Evolutionary conservation across 2,113 vertebrate species (phyloP), one percentile per base, ranked within the genome.

Genomic region (Pachycephala philippinensis): DNA sequence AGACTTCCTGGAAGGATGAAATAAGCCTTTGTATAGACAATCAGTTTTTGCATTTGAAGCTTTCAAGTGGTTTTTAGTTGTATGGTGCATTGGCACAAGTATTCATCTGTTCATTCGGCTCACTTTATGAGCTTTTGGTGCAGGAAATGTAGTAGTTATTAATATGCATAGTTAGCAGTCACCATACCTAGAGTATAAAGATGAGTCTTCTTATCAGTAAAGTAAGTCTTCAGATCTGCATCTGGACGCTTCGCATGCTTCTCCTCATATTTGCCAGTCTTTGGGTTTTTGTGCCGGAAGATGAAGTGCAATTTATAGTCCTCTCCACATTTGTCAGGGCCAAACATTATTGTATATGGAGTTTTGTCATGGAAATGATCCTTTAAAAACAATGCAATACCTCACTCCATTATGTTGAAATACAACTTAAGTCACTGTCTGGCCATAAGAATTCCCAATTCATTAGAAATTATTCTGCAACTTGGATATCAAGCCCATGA

Each of bases 221-320:
- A 99, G 95, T 99, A 99, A 6, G 98, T 98, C 93, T 99, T 99
- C 89, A 99, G 98, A 97, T 99, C 99, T 1, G 98, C 97, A 49
- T 99, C 99, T 0, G 99, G 98, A 52, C 99, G 99, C 97, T 99
- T 99, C 13, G 99, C 99, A 0, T 99, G 99, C 76, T 99, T 99
- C 97, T 99, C 99, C 89, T 99, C 99, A 1, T 98, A 99, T 74
- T 98, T 98, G 44, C 99, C 99, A 0, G 99, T 99, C 97, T 99
- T 99, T 21, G 98, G 99, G 95, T 99, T 99, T 95, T 99, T 99
- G 98, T 99, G 99, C 23, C 99, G 98, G 97, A 99, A 99, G 98
- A 99, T 99, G 97, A 99, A 99, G 97, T 99, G 99, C 82, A 99
- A 96, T 87, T 99, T 99, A 95, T 99, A 99, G 91, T 99, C 99